A percentile compares a stretch with the other conserved stretches of the same genome.
phyloP scores from a whole-genome alignment of 2,888 invertebrate species.

The Caenorhabditis becei region DNA sequence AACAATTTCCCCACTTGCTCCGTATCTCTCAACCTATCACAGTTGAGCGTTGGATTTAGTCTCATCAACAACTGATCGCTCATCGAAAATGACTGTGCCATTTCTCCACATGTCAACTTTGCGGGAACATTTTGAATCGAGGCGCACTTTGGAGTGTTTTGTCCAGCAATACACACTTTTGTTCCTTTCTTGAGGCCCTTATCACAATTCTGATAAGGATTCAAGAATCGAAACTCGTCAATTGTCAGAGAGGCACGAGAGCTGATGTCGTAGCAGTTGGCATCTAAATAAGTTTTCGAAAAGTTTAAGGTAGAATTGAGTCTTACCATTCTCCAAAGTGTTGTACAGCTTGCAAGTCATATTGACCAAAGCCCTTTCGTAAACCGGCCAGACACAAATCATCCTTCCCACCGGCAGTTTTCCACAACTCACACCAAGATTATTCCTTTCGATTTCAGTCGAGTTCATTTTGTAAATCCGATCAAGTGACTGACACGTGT shows the following conservation, averaged over 20 bases:
- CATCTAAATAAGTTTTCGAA: background rate
- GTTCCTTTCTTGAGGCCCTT: constrained; percentile 5
- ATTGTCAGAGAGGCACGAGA: background rate
- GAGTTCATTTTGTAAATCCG: background rate
- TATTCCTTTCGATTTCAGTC: background rate
- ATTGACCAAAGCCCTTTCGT: constrained; percentile 3
- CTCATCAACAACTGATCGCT: constrained; percentile 27
- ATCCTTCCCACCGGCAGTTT: background rate
- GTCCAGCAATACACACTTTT: background rate
- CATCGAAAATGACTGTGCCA: constrained; percentile 21
- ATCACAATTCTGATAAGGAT: constrained; percentile 28
- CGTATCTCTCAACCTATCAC: constrained; percentile 23
- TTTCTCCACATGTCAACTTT: constrained; percentile 6
- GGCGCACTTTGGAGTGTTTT: constrained; percentile 13
- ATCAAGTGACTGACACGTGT: background rate
- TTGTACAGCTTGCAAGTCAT: background rate
- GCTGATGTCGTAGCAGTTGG: background rate
- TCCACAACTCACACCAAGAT: background rate
- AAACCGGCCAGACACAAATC: constrained; percentile 16
- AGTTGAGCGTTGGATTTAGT: constrained; percentile 39
- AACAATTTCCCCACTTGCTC: constrained; percentile 22
- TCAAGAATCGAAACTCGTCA: constrained; percentile 41
- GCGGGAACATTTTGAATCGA: constrained; percentile 16
- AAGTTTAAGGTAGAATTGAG: background rate
- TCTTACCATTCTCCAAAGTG: background rate